phyloP scores from a whole-genome alignment of 2,888 invertebrate species.

The Dolichomitus sp. region DNA sequence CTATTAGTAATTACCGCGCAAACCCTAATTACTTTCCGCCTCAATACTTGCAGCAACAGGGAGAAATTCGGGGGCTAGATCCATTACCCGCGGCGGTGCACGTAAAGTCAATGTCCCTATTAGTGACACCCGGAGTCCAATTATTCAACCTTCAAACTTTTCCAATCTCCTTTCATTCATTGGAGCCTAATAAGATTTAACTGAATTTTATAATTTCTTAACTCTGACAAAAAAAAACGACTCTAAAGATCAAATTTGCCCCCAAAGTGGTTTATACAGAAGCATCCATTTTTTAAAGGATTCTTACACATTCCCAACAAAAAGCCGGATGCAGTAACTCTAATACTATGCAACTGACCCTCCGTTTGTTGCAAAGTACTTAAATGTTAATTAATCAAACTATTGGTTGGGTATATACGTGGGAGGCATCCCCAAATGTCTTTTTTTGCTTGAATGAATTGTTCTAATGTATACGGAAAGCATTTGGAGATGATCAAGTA shows the following conservation, averaged over 20 bases:
- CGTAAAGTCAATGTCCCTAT: neutral
- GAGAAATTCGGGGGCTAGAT: neutral
- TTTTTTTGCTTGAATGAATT: neutral
- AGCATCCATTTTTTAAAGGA: no score
- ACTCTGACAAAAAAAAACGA: neutral
- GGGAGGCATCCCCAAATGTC: no score
- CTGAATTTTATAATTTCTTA: neutral
- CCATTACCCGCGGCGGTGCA: neutral
- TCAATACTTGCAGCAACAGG: neutral
- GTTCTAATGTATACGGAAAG: neutral
- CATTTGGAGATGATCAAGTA: neutral
- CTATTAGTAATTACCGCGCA: conserved; percentile 32
- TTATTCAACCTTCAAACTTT: neutral
- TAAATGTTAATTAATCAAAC: no score
- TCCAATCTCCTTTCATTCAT: neutral
- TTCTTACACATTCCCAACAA: no score
- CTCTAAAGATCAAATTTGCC: no score
- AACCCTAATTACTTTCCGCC: conserved; percentile 11
- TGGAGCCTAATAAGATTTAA: neutral
- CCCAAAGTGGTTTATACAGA: no score
- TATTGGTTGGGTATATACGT: no score
- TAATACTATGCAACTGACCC: no score
- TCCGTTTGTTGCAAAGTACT: no score
- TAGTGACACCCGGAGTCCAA: neutral
- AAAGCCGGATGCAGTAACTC: no score